phyloP scores from a whole-genome alignment of 2,888 invertebrate genomes.

The Teleogryllus oceanicus region DNA sequence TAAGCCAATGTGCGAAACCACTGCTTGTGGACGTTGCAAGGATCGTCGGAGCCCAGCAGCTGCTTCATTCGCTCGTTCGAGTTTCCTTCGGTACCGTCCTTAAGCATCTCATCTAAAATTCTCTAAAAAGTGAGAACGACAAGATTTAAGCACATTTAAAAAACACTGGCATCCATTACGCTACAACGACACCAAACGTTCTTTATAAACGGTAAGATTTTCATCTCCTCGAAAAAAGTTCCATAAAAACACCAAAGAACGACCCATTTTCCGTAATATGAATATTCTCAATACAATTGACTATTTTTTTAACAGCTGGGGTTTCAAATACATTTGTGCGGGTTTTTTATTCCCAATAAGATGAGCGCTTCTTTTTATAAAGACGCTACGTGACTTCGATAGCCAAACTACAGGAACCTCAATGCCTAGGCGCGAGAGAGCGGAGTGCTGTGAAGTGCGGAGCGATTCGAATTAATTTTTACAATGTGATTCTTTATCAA shows the following conservation, averaged over 20 bases:
- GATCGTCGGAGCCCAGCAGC: no score
- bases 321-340: constrained; percentile 7
- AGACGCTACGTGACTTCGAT: no score
- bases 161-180: constrained; percentile 3
- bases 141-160: neutral
- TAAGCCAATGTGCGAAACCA: no score
- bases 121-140: neutral
- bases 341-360: no score
- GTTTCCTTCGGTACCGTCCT: neutral
- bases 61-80: no score
- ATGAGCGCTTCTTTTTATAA: no score
- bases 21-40: no score
- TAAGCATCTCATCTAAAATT: neutral
- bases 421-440: no score
- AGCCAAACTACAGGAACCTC: no score
- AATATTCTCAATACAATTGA: neutral
- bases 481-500: no score
- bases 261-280: neutral
- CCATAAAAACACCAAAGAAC: neutral
- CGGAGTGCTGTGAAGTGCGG: no score
- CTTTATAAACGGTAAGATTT: neutral
- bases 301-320: neutral
- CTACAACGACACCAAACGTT: neutral
- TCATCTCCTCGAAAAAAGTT: neutral
- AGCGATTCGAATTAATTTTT: no score